A percentile compares a stretch with the other conserved stretches of the same genome.
These are phyloP conservation scores for Grantiella picta DNA, from an alignment of 2,113 vertebrate genomes.

Conservation along the genomic window DNA sequence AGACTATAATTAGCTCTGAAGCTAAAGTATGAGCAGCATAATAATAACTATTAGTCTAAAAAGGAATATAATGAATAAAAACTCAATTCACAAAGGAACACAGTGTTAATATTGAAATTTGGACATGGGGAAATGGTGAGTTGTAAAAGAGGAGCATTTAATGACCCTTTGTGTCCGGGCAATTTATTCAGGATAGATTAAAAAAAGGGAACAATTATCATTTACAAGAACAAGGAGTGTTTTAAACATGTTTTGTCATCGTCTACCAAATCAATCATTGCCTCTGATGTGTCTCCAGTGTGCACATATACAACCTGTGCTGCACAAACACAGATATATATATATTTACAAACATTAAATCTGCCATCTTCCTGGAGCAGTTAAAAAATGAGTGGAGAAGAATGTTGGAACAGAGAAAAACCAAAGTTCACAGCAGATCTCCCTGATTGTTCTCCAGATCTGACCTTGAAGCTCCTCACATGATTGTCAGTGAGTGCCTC, in stretches of 20 bases:
- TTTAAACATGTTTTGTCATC: not conserved
- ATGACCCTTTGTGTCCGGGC: not conserved
- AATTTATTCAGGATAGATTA: not conserved
- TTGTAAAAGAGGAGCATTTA: constrained; percentile 10
- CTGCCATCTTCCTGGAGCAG: not conserved
- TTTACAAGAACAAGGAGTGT: not conserved
- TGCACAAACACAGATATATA: not conserved
- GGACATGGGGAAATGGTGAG: not conserved
- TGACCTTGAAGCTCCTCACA: not conserved
- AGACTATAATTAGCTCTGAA: constrained; percentile 64
- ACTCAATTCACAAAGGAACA: constrained; percentile 34
- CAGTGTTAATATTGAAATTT: constrained; percentile 44
- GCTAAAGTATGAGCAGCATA: constrained; percentile 53
- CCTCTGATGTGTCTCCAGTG: not conserved
- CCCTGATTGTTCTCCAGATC: not conserved
- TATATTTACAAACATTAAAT: no score
- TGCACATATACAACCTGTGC: accelerated
- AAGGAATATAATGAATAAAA: constrained; percentile 50
- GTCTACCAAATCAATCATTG: not conserved
- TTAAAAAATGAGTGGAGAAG: not conserved
- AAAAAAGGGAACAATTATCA: not conserved
- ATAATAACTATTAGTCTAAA: constrained; percentile 56
- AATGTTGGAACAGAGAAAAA: not conserved
- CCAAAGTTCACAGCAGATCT: not conserved
- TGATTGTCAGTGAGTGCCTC: not conserved